Percentiles rank a stretch among this genome's conserved stretches.
Evolutionary conservation across 2,888 invertebrate genomes (phyloP).

Genomic region (Piscicola geometra): DNA sequence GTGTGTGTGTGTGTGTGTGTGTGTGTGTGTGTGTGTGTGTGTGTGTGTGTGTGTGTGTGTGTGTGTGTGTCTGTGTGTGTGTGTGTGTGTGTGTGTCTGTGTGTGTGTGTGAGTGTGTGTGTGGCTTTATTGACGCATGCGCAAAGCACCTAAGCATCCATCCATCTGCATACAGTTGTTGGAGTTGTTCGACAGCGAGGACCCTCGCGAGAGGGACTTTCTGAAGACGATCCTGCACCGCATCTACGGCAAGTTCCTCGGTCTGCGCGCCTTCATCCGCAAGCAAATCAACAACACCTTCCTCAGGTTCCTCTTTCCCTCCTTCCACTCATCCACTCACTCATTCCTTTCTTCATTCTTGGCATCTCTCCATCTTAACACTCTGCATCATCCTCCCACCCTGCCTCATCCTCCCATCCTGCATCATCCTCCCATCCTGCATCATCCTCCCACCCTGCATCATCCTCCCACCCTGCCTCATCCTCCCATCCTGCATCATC

Average conservation of each 20-base stretch:
- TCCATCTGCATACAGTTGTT: slow-evolving; percentile 23
- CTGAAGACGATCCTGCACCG: slow-evolving; percentile 55
- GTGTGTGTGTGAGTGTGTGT: no score
- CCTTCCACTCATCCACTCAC: no score
- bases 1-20: neutral
- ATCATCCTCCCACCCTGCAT: no score
- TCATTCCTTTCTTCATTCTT: no score
- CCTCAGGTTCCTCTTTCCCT: slow-evolving; percentile 63
- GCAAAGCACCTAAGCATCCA: neutral
- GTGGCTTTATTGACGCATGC: neutral
- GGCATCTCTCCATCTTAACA: no score
- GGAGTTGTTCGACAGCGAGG: slow-evolving; percentile 48
- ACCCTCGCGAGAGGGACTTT: slow-evolving; percentile 59
- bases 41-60: slow-evolving; percentile 1
- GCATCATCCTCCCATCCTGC: no score
- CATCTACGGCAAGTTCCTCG: slow-evolving; percentile 56
- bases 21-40: neutral
- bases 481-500: no score
- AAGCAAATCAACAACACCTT: slow-evolving; percentile 98
- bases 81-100: no score
- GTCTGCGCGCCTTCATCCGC: slow-evolving; percentile 59
- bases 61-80: neutral
- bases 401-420: no score
- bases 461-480: no score
- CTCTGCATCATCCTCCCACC: no score